Base-by-base conservation (phyloP, 1,140 invertebrate genomes). In the Mizuhopecten yessoensis region DNA sequence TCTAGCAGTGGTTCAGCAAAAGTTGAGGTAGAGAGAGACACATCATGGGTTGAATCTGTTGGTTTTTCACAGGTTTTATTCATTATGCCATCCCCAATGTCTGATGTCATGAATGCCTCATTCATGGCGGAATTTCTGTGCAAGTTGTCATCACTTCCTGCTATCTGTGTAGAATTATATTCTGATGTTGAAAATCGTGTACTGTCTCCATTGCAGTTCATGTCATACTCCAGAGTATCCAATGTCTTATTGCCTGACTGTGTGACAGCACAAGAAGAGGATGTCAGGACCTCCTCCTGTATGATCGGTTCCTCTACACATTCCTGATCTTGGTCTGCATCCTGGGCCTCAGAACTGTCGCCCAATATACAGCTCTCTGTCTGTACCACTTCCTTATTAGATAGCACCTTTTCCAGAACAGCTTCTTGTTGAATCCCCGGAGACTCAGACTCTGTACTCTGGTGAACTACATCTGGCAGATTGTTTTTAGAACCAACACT, bases 1-100 rank as follows among this genome's bases (percentile, higher is more conserved):
- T 92, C 92, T 34, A 92, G 86, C 15, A 92, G 57, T 87, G 92
- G 92, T 86, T 90, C 91, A 34, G 57, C 57, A 29, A 86, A 87
- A 23, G 88, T 89, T 33, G 91, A 92, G 42, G 89, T 90, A 89
- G 89, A 92, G 0, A 92, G 87, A 39, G 88, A 90, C 17, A 90
- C 42, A 88, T 92, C 91, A 33, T 88, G 42, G 11, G 86, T 87
- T 39, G 34, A 29, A 39, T 86, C 33, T 15, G 23, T 89, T 75
- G 88, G 34, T 90, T 87, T 87, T 49, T 90, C 86, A 88, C 87
- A 39, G 29, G 20, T 20, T 33, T 88, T 33, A 86, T 89, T 29
- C 86, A 86, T 86, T 89, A 57, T 89, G 86, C 89, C 34, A 86
- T 39, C 33, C 91, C 88, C 86, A 23, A 29, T n/a, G 86, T 89